phyloP scores from a whole-genome alignment of 2,888 invertebrate genomes.

The Platypus cylindrus region DNA sequence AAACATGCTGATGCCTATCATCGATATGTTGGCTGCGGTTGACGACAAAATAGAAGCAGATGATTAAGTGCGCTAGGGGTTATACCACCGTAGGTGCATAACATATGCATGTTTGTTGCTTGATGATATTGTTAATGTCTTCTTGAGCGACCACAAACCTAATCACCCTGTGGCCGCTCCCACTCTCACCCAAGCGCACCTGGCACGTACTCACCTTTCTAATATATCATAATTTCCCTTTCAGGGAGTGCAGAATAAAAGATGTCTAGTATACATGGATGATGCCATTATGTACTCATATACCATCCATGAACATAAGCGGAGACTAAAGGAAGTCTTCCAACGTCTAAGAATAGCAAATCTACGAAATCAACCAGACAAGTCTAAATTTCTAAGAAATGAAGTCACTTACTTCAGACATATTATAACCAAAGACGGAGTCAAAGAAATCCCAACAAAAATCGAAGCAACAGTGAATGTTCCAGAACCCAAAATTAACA shows the following conservation, averaged over 20 bases:
- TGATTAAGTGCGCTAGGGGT: too few relatives aligned
- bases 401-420: constrained; percentile 9
- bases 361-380: constrained; percentile 11
- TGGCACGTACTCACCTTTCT: too few relatives aligned
- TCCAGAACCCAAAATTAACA: constrained; percentile 5
- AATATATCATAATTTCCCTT: too few relatives aligned
- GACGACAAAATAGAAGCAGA: too few relatives aligned
- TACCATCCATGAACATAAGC: constrained; percentile 10
- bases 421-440: constrained; percentile 7
- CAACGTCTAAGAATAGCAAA: constrained; percentile 8
- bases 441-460: constrained; percentile 6
- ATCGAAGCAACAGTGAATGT: constrained; percentile 5
- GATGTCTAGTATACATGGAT: constrained; percentile 10
- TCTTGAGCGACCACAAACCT: too few relatives aligned
- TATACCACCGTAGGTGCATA: too few relatives aligned
- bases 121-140: too few relatives aligned
- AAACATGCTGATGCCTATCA: too few relatives aligned
- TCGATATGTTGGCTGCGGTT: too few relatives aligned
- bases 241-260: constrained; percentile 7
- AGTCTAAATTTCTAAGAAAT: constrained; percentile 8
- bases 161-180: too few relatives aligned
- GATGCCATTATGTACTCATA: constrained; percentile 10
- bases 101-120: too few relatives aligned
- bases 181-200: too few relatives aligned
- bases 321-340: constrained; percentile 9